Evolutionary conservation across 2,113 vertebrate species (phyloP), one percentile per base, ranked within the genome.

Genomic region (Cochlearius cochlearius): DNA sequence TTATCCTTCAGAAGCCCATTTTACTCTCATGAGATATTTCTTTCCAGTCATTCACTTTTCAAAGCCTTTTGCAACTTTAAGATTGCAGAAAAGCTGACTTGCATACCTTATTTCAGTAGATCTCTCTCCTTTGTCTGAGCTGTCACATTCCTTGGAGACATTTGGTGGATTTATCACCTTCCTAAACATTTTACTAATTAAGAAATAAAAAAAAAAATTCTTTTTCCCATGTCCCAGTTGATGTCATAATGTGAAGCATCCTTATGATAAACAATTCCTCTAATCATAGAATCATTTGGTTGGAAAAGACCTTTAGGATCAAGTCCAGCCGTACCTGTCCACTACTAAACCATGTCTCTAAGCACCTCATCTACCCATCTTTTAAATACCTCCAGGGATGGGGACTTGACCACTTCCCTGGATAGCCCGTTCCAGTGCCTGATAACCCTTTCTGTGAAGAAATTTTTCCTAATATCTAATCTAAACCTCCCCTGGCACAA

Each of bases 51-150:
- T 74, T 86, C 68, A 86, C 41, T 86, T 94, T 64, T 86, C 82
- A 93, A 93, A 94, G 56, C 64, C 27, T 53, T 86, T 47, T 72
- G 73, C 52, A 90, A 60, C 49, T 88, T 81, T 3, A 58, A 80
- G 79, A 94, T 25, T 88, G 76, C 72, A 64, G 60, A 58, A 89
- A 94, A 92, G 43, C 79, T 81, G 68, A 89, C 63, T 84, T 92
- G 45, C 56, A 75, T 64, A 63, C 12, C 50, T 47, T 58, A 55
- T 76, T 96, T 81, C 47, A 77, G 52, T 52, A 92, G 26, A 45
- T 63, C 9, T 73, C 47, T 66, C 34, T 60, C 39, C 27, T 22
- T 56, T 67, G 52, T 45, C 47, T 0, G 0, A 88, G 45, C 38
- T 68, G 52, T 34, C 56, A 67, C 22, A 60, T 53, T 63, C 56